These are phyloP conservation scores for Rhinatrema bivittatum DNA, from an alignment of 2,797 vertebrate genomes.

Conservation along the genomic window DNA sequence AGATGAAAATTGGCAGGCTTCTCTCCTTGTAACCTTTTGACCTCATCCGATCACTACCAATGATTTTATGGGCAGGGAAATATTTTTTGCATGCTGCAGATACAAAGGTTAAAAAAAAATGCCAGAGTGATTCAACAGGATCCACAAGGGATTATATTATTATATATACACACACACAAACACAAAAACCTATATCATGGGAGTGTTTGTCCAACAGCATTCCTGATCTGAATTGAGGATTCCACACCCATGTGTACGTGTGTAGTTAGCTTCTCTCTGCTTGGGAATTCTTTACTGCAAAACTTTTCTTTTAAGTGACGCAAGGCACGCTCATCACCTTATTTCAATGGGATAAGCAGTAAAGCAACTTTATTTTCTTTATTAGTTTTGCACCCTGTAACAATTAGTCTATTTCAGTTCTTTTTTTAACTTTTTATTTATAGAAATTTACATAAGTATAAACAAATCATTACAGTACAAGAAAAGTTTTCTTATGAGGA, in stretches of 20 bases:
- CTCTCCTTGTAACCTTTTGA: too few species aligned
- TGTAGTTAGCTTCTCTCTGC: constrained; percentile 6
- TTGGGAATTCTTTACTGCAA: accelerated
- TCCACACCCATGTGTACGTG: constrained; percentile 15
- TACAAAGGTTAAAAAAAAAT: background rate
- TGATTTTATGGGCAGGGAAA: background rate
- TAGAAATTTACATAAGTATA: too few species aligned
- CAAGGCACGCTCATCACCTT: too few species aligned
- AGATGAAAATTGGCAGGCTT: too few species aligned
- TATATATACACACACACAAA: too few species aligned
- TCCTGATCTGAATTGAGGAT: constrained; percentile 25
- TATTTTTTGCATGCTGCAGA: background rate
- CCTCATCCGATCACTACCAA: background rate
- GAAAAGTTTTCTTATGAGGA: too few species aligned
- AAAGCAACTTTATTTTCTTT: too few species aligned
- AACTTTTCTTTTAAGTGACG: accelerated
- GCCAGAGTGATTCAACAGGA: background rate
- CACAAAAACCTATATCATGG: constrained; percentile 21
- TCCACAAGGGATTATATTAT: background rate
- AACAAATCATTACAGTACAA: too few species aligned
- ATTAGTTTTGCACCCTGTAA: too few species aligned
- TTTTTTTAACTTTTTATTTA: too few species aligned
- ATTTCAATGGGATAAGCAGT: too few species aligned
- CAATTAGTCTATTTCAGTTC: too few species aligned
- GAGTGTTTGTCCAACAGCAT: constrained; percentile 51